A percentile compares a stretch with the other conserved stretches of the same genome.
These are phyloP conservation scores for Australoheros scitulus DNA, from an alignment of 2,113 vertebrate species.

Conservation along the genomic window DNA sequence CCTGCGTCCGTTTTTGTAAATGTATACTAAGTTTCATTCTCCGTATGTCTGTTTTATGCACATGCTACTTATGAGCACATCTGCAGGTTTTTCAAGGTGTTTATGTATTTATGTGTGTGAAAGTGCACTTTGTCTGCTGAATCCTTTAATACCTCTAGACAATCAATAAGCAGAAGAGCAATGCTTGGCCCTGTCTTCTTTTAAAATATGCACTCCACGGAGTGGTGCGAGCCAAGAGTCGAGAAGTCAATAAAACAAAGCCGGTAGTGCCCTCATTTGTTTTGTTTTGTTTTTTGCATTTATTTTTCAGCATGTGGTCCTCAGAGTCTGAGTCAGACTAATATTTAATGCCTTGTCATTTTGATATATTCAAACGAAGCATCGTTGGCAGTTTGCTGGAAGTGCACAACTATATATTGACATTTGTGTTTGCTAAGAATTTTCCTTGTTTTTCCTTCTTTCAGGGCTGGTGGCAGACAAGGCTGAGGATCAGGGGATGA, in stretches of 20 bases:
- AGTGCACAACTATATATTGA: conserved; percentile 31
- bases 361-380: conserved; percentile 41
- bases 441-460: conserved; percentile 16
- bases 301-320: conserved; percentile 15
- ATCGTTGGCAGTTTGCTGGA: conserved; percentile 39
- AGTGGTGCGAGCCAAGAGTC: conserved; percentile 51
- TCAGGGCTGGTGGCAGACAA: conserved; percentile 67
- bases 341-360: conserved; percentile 45
- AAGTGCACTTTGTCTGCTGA: conserved; percentile 39
- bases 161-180: conserved; percentile 57
- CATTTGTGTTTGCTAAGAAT: conserved; percentile 42
- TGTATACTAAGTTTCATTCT: neutral
- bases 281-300: conserved; percentile 23
- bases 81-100: conserved; percentile 17
- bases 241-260: conserved; percentile 70
- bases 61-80: neutral
- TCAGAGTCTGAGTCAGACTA: conserved; percentile 35
- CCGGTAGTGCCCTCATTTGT: conserved; percentile 38
- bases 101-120: conserved; percentile 30
- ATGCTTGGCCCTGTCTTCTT: conserved; percentile 63
- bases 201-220: conserved; percentile 63
- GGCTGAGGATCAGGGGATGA: conserved; percentile 65
- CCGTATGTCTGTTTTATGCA: neutral
- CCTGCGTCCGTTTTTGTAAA: neutral
- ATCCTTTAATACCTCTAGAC: conserved; percentile 69